A percentile compares a stretch with the other conserved stretches of the same genome.
phyloP scores from a whole-genome alignment of 2,113 vertebrate species.

The Eurypyga helias region DNA sequence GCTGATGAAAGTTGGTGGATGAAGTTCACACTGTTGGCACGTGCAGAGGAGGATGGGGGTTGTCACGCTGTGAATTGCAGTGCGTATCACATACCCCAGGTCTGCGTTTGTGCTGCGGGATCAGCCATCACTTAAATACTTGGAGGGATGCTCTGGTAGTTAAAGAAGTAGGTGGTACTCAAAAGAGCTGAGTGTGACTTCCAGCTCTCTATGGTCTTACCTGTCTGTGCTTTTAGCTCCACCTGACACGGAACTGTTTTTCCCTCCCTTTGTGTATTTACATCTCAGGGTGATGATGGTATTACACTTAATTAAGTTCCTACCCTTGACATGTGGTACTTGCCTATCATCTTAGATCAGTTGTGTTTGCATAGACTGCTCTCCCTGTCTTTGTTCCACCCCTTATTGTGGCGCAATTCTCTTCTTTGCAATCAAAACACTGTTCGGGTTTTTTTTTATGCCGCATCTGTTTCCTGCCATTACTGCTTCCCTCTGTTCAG shows the following conservation, averaged over 20 bases:
- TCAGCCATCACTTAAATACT: background rate
- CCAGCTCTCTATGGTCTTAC: background rate
- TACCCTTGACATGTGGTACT: background rate
- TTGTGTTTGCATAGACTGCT: background rate
- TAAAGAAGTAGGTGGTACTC: background rate
- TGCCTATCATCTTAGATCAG: background rate
- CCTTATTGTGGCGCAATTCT: background rate
- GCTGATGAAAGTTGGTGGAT: background rate
- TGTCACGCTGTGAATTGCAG: background rate
- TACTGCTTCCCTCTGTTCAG: background rate
- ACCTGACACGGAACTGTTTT: background rate
- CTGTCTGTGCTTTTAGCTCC: background rate
- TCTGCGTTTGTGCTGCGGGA: no score
- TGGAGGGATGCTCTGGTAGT: background rate
- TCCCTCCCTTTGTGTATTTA: background rate
- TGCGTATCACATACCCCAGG: accelerated
- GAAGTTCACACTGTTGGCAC: background rate
- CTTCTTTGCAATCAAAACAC: background rate
- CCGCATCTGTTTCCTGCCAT: background rate
- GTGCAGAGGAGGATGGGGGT: background rate
- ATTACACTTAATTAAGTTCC: background rate
- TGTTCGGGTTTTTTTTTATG: background rate
- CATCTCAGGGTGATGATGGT: background rate
- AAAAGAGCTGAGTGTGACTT: background rate
- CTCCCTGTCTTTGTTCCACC: background rate